Conservation (phyloP, 2,888 invertebrate species). For the Drosophila quasianomalipes region DNA sequence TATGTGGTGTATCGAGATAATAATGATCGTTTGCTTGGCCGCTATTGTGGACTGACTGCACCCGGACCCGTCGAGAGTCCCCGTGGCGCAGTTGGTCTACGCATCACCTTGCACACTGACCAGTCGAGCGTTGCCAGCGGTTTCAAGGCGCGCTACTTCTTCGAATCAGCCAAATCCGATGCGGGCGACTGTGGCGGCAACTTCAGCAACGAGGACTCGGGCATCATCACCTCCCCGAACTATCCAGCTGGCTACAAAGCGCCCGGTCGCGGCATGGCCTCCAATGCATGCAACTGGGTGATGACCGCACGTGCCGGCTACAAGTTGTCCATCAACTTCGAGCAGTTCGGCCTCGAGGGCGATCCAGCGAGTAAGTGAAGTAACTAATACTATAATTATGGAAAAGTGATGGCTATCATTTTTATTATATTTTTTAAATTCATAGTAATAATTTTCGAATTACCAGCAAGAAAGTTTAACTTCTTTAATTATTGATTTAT, state of each 20-base stretch:
- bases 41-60: constrained; percentile 95
- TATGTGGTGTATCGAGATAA: constrained; percentile 95
- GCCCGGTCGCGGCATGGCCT: constrained; percentile 91
- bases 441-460: too few relatives aligned
- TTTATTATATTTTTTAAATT: background rate
- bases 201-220: constrained; percentile 93
- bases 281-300: constrained; percentile 98
- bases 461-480: background rate
- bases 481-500: background rate
- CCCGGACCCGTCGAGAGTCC: constrained; percentile 98
- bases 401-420: background rate
- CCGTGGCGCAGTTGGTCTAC: constrained; percentile 94
- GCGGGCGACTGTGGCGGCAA: constrained; percentile 97
- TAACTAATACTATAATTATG: background rate
- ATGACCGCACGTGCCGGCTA: constrained; percentile 94
- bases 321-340: constrained; percentile 95
- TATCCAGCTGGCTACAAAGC: constrained; percentile 96
- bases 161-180: constrained; percentile 94
- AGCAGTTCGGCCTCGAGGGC: constrained; percentile 97
- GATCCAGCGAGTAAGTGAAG: constrained; percentile 90
- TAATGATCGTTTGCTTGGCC: constrained; percentile 93
- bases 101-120: constrained; percentile 95
- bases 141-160: constrained; percentile 97
- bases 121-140: constrained; percentile 95
- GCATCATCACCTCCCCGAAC: constrained; percentile 94